Conservation (phyloP, 2,113 vertebrate genomes). For the Acrocephalus arundinaceus region DNA sequence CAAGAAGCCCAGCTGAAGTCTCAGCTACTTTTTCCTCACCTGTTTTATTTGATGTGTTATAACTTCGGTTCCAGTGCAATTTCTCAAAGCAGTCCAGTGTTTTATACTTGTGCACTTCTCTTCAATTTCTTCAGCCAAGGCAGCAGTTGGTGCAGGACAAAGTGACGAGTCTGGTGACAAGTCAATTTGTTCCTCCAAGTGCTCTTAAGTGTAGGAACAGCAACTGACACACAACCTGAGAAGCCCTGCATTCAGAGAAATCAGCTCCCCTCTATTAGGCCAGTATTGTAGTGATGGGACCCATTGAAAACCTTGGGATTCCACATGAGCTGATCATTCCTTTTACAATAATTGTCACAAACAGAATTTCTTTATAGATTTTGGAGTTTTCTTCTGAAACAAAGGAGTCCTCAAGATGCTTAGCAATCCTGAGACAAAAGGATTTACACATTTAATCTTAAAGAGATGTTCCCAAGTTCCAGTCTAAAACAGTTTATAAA, state of each 20-base stretch:
- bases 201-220: slow-evolving; percentile 44
- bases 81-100: neutral
- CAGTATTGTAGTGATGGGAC: neutral
- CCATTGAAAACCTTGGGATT: slow-evolving; percentile 40
- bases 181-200: slow-evolving; percentile 57
- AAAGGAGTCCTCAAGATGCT: slow-evolving; percentile 35
- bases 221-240: neutral
- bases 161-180: slow-evolving; percentile 29
- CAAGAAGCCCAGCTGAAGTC: neutral
- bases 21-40: neutral
- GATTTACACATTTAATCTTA: slow-evolving; percentile 73
- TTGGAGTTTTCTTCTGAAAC: slow-evolving; percentile 43
- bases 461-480: slow-evolving; percentile 62
- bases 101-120: neutral
- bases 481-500: slow-evolving; percentile 77
- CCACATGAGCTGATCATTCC: slow-evolving; percentile 55
- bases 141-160: neutral
- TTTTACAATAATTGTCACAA: slow-evolving; percentile 64
- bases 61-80: accelerated
- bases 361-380: slow-evolving; percentile 67
- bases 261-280: slow-evolving; percentile 18
- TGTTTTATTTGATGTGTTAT: neutral
- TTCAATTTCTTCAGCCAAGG: neutral
- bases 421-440: slow-evolving; percentile 65
- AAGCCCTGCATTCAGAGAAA: slow-evolving; percentile 33